Evolutionary conservation across 2,797 vertebrate species (phyloP).

Genomic region (Cossypha heuglini): DNA sequence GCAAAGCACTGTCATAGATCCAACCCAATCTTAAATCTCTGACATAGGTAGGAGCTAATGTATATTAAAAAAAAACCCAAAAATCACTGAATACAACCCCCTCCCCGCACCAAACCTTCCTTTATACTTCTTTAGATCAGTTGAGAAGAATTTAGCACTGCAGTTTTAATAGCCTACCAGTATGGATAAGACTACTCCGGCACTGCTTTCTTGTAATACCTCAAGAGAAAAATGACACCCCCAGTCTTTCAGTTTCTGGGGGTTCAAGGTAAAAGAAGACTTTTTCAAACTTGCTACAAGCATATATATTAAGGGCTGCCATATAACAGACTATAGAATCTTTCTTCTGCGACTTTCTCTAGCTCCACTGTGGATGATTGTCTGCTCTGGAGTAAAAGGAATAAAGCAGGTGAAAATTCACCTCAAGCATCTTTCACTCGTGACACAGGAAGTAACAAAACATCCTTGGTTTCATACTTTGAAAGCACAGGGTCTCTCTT

Average conservation of each 20-base stretch:
- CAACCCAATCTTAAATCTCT: not conserved
- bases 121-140: not conserved
- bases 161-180: not conserved
- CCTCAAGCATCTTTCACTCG: not conserved
- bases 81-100: rapidly evolving
- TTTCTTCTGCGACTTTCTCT: not conserved
- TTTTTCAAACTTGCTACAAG: not conserved
- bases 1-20: not conserved
- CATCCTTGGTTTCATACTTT: not conserved
- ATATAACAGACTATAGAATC: not conserved
- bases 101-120: not conserved
- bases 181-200: not conserved
- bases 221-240: not conserved
- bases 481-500: not conserved
- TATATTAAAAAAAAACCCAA: rapidly evolving
- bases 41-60: not conserved
- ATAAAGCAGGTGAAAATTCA: rapidly evolving
- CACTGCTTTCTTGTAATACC: not conserved
- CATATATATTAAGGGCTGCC: not conserved
- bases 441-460: not conserved
- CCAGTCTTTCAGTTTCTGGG: rapidly evolving
- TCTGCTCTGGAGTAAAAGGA: not conserved
- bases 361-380: not conserved
- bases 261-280: not conserved
- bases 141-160: not conserved